Conservation (phyloP, 2,888 invertebrate genomes). For the Spilarctia lutea region DNA sequence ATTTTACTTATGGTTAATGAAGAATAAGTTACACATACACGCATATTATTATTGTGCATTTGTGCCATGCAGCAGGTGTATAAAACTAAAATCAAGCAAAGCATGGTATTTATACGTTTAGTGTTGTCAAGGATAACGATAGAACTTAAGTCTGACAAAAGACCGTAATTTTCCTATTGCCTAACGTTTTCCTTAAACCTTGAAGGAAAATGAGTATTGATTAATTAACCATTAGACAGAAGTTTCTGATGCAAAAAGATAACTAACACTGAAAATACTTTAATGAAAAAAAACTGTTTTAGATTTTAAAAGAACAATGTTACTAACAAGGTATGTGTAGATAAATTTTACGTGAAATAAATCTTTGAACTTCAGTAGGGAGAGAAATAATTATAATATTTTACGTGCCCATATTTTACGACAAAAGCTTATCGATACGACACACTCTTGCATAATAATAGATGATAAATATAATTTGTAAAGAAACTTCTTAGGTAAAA, state of each 20-base stretch:
- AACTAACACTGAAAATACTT: neutral
- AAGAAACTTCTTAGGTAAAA: conserved; percentile 60
- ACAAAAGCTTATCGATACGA: conserved; percentile 58
- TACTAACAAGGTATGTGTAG: neutral
- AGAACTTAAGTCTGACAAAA: neutral
- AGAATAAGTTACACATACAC: neutral
- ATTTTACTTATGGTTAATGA: neutral
- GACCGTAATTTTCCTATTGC: conserved; percentile 6
- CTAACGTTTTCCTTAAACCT: conserved; percentile 10
- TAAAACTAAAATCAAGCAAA: neutral
- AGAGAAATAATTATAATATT: conserved; percentile 8
- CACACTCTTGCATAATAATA: conserved; percentile 65
- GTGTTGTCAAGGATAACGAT: conserved; percentile 3
- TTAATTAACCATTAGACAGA: neutral
- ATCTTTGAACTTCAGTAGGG: neutral
- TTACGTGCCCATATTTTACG: conserved; percentile 3
- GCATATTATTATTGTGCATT: too few relatives aligned
- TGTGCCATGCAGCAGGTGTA: neutral
- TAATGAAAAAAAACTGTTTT: neutral
- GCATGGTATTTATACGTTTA: neutral
- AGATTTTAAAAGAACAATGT: neutral
- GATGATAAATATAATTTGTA: conserved; percentile 68
- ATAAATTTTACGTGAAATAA: neutral
- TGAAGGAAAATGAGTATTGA: neutral
- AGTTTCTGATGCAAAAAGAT: neutral